Base-by-base conservation (phyloP, 2,113 vertebrate genomes). In the Tyrannus savana region DNA sequence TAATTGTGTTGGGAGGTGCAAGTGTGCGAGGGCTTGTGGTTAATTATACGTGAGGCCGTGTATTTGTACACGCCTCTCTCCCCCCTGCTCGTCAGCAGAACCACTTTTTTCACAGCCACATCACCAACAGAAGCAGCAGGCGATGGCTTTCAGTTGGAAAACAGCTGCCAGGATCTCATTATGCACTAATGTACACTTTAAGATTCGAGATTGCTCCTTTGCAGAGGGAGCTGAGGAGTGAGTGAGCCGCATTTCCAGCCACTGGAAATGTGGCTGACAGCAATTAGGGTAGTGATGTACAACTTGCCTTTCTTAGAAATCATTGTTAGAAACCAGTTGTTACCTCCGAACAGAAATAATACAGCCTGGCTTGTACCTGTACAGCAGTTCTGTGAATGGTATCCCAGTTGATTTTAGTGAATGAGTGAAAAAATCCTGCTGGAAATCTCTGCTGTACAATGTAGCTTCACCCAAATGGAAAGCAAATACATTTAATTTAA, bases 81-180 rank as follows among this genome's bases (percentile, higher is more conserved):
- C 60, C 71, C 16, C 5, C 19, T 6, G 33, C 25, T 53, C 9
- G 0, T 60, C 55, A 35, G 73, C 56, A 12, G n/a, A 69, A 28
- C 89, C 52, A 81, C 62, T 53, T 81, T 73, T 92, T 87, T 68
- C 89, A 12, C 80, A 78, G 80, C 83, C 27, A 35, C 64, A 35
- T 88, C 50, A 4, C 37, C 90, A 81, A 55, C 84, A 89, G 91
- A 92, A 96, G 80, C 94, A 95, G 95, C 86, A 47, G 94, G 95
- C 3, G 6, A 63, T 88, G 89, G 53, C 68, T 93, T 96, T 84
- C 39, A 25, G 3, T 90, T 59, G 90, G 42, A 35, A 66, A 97
- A 71, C 80, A 92, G 91, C 91, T 89, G 93, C 89, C 68, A 7
- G 35, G 56, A 86, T 9, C 80, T 90, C 94, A 71, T 93, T 95